Base-by-base conservation (phyloP, 2,113 vertebrate genomes). In the Micromys minutus region DNA sequence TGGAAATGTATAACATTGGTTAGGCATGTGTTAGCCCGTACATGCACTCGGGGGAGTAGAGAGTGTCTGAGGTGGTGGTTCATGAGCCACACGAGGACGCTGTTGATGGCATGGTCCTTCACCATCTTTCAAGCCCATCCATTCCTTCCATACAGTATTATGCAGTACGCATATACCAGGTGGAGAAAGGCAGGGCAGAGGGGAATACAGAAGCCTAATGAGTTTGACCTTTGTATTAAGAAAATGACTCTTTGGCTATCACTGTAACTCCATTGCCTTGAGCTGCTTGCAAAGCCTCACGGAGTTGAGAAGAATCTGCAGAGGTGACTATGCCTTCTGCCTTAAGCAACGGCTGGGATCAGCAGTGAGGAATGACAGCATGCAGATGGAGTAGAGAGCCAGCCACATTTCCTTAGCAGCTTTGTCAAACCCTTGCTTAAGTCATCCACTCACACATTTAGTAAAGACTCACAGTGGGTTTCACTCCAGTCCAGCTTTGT, bases 91-190 rank as follows among this genome's bases (percentile, higher is more conserved):
- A 47, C 0, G 17, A 6, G 13, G 50, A 71, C 50, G n/a, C 4
- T 39, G 5, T 16, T 1, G 0, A 75, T 29, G 7, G 3, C 8
- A 1, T 0, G 29, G 8, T 2, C 26, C 63, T 34, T 86, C 22
- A 22, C 16, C 0, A 39, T 29, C 45, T 85, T 79, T 45, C 42
- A 5, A 7, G 13, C 11, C 59, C 24, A n/a, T 34, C 12, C 12
- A 36, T 65, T 21, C 26, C 15, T 3, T 12, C 29, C 22, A 13
- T 8, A 17, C 71, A 4, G 16, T 55, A 55, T 74, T 55, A 3
- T 31, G 34, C 31, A 15, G 1, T 7, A 24, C 79, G 34, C 26
- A 10, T 81, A 24, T 65, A 76, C 3, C 11, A 85, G 79, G 59
- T 13, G 67, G 63, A 84, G 63, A 39, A 57, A 80, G 59, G 39